phyloP scores from a whole-genome alignment of 2,113 vertebrate species.

The Delphinapterus leucas region DNA sequence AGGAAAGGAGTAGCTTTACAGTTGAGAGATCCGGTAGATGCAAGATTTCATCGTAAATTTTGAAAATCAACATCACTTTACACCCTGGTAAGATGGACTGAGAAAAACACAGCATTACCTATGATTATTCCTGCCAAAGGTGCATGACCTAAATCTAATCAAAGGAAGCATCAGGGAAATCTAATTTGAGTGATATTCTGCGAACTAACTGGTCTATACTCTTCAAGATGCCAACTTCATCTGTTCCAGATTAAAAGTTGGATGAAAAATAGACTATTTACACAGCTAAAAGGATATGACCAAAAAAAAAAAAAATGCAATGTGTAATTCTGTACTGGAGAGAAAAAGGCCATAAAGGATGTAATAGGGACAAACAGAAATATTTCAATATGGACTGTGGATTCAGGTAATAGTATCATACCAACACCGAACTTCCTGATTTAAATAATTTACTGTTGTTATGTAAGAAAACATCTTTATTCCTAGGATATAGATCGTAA shows the following conservation, averaged over 20 bases:
- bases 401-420: background rate
- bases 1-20: background rate
- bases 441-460: background rate
- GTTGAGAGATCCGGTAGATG: background rate
- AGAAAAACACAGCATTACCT: background rate
- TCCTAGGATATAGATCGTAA: background rate
- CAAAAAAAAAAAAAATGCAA: background rate
- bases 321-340: background rate
- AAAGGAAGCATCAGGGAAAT: background rate
- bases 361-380: fast-evolving
- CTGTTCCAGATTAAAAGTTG: background rate
- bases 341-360: background rate
- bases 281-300: background rate
- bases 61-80: background rate
- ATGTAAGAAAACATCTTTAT: background rate
- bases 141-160: background rate
- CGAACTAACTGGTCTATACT: background rate
- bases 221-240: background rate
- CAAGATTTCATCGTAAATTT: background rate
- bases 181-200: background rate
- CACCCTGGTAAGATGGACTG: background rate
- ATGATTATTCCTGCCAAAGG: background rate
- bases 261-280: too few relatives aligned
- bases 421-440: background rate
- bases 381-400: background rate